These are phyloP conservation scores for Theretra japonica DNA, from an alignment of 2,888 invertebrate species.

Conservation along the genomic window DNA sequence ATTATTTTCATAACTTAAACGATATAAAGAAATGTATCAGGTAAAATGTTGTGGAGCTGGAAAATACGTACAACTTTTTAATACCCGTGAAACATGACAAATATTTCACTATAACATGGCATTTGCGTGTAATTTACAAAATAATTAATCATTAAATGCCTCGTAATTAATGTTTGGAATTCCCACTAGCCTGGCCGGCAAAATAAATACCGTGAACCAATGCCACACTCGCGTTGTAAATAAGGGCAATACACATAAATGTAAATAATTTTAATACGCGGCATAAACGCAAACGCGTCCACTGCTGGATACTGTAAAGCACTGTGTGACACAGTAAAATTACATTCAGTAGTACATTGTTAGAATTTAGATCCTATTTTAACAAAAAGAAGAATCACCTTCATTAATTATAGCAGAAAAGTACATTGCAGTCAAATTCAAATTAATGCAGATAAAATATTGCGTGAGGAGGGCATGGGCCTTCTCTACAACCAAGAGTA, in stretches of 20 bases:
- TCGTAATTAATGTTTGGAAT: not conserved
- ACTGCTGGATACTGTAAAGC: not conserved
- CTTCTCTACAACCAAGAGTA: no score
- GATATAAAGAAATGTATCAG: no score
- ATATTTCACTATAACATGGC: no score
- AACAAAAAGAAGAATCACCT: not conserved
- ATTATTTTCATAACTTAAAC: no score
- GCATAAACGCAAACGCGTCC: conserved; percentile 1
- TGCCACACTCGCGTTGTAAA: not conserved
- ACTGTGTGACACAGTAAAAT: not conserved
- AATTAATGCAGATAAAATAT: no score
- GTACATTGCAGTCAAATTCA: no score
- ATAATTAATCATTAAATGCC: not conserved
- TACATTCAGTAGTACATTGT: not conserved
- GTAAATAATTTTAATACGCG: conserved; percentile 15
- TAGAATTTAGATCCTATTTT: no score
- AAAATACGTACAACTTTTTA: not conserved
- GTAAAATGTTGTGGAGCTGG: no score
- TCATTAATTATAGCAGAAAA: no score
- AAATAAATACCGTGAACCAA: conserved; percentile 10
- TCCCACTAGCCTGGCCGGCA: not conserved
- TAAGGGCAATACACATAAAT: conserved; percentile 11
- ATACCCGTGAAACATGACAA: no score
- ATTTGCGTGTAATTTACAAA: not conserved
- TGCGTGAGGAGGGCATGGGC: no score